Percentiles rank a stretch among this genome's conserved stretches.
phyloP scores from a whole-genome alignment of 1,140 invertebrate genomes.

The Trypoxylus dichotomus region DNA sequence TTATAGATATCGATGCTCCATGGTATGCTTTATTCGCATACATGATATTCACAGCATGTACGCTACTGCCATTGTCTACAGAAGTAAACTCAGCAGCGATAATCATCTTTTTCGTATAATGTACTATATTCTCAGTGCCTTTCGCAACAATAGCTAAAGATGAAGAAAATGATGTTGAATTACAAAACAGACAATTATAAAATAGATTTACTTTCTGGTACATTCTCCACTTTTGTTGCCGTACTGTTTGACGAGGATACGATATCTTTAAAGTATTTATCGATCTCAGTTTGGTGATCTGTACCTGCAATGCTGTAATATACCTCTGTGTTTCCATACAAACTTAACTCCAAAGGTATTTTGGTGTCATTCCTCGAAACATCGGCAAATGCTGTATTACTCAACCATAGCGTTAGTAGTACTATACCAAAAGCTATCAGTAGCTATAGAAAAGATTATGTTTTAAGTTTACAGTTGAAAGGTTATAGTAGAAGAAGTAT shows the following conservation, averaged over 20 bases:
- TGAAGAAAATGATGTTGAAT: neutral
- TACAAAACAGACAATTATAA: neutral
- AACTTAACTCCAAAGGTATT: neutral
- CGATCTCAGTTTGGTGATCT: too few species aligned
- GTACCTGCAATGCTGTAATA: neutral
- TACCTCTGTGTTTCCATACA: too few species aligned
- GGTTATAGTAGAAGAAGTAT: too few species aligned
- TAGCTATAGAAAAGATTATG: neutral
- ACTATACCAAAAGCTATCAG: neutral
- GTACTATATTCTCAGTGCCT: slow-evolving; percentile 47
- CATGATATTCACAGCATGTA: too few species aligned
- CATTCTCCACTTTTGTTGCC: too few species aligned
- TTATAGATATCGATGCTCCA: too few species aligned
- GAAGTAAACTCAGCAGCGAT: slow-evolving; percentile 51
- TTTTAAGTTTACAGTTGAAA: too few species aligned
- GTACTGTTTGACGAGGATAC: neutral
- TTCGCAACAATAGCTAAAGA: slow-evolving; percentile 47
- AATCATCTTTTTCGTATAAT: slow-evolving; percentile 46
- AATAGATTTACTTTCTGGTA: too few species aligned
- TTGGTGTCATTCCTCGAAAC: neutral
- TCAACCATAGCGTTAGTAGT: neutral
- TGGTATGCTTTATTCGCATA: too few species aligned
- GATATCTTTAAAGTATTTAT: neutral
- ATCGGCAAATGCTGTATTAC: neutral
- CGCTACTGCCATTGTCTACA: neutral